Evolutionary conservation across 2,113 vertebrate species (phyloP).

Genomic region (Picathartes gymnocephalus): DNA sequence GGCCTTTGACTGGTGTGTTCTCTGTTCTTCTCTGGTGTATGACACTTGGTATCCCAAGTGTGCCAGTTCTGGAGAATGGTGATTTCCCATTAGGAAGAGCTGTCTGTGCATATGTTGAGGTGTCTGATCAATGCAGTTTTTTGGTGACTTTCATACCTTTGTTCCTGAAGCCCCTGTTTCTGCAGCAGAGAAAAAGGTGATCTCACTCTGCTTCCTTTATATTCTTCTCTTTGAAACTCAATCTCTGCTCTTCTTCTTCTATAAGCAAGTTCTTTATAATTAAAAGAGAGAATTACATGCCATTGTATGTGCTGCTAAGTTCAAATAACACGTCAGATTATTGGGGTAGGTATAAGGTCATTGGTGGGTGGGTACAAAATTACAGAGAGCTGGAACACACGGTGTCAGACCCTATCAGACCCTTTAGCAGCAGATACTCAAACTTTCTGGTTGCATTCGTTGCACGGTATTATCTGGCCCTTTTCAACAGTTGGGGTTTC

Average conservation of each 20-base stretch:
- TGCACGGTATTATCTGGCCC: background rate
- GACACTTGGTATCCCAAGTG: background rate
- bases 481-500: background rate
- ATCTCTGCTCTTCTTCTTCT: background rate
- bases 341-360: background rate
- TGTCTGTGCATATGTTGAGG: background rate
- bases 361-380: background rate
- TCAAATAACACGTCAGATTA: background rate
- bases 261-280: background rate
- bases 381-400: background rate
- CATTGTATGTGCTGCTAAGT: background rate
- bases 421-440: background rate
- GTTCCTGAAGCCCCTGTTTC: background rate
- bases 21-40: background rate
- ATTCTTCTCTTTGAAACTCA: background rate
- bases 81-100: background rate
- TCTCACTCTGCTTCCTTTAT: background rate
- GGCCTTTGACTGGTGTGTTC: background rate
- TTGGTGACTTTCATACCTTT: background rate
- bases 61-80: background rate
- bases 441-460: background rate
- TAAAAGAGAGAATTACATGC: background rate
- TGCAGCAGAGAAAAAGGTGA: background rate
- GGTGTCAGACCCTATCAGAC: background rate
- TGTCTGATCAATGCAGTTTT: background rate